phyloP scores from a whole-genome alignment of 2,113 vertebrate genomes.

The Pagrus major region DNA sequence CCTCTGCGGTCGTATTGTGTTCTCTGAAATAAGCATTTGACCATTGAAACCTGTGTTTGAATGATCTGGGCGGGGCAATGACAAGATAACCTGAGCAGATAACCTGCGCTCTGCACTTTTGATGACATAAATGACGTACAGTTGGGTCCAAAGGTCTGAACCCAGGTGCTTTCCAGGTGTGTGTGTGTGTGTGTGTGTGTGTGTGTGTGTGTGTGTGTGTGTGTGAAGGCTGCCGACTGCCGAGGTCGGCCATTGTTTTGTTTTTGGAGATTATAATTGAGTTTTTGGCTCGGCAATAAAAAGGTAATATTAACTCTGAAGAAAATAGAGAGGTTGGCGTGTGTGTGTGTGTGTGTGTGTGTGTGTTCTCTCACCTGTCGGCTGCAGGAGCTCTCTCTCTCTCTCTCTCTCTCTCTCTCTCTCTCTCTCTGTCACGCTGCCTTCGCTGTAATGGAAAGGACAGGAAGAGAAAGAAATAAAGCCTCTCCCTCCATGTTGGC shows the following conservation, averaged over 20 bases:
- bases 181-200: too few relatives aligned
- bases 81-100: too few relatives aligned
- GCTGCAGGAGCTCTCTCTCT: not conserved
- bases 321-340: not conserved
- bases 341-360: not conserved
- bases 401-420: not conserved
- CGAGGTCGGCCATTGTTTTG: not conserved
- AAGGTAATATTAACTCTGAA: slow-evolving; percentile 9
- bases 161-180: too few relatives aligned
- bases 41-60: too few relatives aligned
- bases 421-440: not conserved
- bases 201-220: too few relatives aligned
- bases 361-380: not conserved
- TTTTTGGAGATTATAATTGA: slow-evolving; percentile 22
- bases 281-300: not conserved
- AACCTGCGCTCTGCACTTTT: too few relatives aligned
- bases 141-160: too few relatives aligned
- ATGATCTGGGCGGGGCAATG: too few relatives aligned
- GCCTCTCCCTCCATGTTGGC: not conserved
- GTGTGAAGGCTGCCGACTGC: too few relatives aligned
- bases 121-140: too few relatives aligned
- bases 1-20: too few relatives aligned
- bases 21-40: too few relatives aligned
- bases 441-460: slow-evolving; percentile 2
- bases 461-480: slow-evolving; percentile 12